A percentile compares a stretch with the other conserved stretches of the same genome.
These are phyloP conservation scores for Syngnathus acus DNA, from an alignment of 2,797 vertebrate genomes.

Conservation along the genomic window DNA sequence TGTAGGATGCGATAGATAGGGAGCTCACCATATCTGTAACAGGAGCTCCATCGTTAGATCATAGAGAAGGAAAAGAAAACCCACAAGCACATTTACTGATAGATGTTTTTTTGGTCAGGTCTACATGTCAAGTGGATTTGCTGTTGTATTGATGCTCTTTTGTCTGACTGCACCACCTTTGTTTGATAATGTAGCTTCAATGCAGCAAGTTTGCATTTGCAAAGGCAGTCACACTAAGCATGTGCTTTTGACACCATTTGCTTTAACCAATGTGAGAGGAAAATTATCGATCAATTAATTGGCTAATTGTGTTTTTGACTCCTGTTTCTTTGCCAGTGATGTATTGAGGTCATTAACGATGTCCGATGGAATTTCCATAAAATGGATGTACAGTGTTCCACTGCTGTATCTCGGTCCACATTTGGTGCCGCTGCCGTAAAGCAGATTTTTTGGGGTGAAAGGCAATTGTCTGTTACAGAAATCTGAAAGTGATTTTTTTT, in stretches of 20 bases:
- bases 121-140: not conserved
- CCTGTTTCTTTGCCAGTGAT: not conserved
- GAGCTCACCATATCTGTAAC: not conserved
- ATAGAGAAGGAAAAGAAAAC: not conserved
- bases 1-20: not conserved
- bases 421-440: not conserved
- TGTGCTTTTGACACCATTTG: not conserved
- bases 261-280: not conserved
- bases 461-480: not conserved
- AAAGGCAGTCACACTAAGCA: not conserved
- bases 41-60: not conserved
- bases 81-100: not conserved
- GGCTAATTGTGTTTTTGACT: not conserved
- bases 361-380: not conserved
- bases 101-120: not conserved
- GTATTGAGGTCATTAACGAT: not conserved
- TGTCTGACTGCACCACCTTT: constrained; percentile 1
- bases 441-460: not conserved
- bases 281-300: not conserved
- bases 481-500: not conserved
- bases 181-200: constrained; percentile 1
- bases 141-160: not conserved
- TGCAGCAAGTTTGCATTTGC: not conserved
- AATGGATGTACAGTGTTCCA: not conserved
- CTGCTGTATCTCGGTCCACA: not conserved